A percentile compares a stretch with the other conserved stretches of the same genome.
phyloP scores from a whole-genome alignment of 1,140 invertebrate species.

The Saccostrea cuccullata region DNA sequence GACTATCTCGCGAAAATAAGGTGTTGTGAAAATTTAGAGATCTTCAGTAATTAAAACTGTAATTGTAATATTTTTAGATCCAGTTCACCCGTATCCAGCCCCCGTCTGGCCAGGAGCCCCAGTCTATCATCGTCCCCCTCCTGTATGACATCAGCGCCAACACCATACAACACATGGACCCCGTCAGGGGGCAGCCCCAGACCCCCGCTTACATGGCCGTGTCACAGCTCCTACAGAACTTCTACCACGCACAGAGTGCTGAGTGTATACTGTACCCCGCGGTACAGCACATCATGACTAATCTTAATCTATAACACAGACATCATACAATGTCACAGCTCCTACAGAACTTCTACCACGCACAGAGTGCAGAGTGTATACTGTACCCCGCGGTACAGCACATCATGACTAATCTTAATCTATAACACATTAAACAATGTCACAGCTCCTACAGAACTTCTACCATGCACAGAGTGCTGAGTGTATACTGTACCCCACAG shows the following conservation, averaged over 20 bases:
- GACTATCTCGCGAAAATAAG: too few relatives aligned
- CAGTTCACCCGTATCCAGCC: slow-evolving; percentile 88
- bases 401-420: slow-evolving; percentile 86
- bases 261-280: slow-evolving; percentile 94
- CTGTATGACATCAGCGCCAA: slow-evolving; percentile 93
- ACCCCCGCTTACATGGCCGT: slow-evolving; percentile 78
- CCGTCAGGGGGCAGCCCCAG: slow-evolving; percentile 76
- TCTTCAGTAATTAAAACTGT: too few relatives aligned
- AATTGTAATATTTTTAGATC: slow-evolving; percentile 81
- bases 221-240: slow-evolving; percentile 85
- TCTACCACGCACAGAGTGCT: slow-evolving; percentile 81
- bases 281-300: slow-evolving; percentile 89
- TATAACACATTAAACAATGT: neutral
- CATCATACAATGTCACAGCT: too few relatives aligned
- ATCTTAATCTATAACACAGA: slow-evolving; percentile 80
- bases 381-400: slow-evolving; percentile 93
- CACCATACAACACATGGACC: slow-evolving; percentile 90
- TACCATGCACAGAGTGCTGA: slow-evolving; percentile 83
- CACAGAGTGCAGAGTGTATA: slow-evolving; percentile 86
- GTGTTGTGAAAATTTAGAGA: too few relatives aligned
- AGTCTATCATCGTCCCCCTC: slow-evolving; percentile 90
- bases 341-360: slow-evolving; percentile 70
- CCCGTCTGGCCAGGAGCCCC: slow-evolving; percentile 84
- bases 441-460: too few relatives aligned
- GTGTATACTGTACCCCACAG: slow-evolving; percentile 92